Evolutionary conservation across 2,113 vertebrate genomes (phyloP).

Genomic region (Rhizomys pruinosus): DNA sequence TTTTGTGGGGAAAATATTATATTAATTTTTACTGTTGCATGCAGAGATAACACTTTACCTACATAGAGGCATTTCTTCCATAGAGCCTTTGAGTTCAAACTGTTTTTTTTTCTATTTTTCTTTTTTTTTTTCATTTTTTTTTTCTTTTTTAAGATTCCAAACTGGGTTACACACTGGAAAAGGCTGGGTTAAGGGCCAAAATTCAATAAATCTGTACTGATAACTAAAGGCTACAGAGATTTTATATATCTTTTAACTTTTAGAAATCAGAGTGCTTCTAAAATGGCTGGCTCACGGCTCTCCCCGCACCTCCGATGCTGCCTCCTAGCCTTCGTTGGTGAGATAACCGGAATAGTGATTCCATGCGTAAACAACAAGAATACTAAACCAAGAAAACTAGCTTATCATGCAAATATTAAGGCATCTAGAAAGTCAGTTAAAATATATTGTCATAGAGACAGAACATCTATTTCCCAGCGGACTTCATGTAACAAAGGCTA

Average conservation of each 20-base stretch:
- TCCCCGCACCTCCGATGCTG: conserved; percentile 85
- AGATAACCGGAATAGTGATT: conserved; percentile 95
- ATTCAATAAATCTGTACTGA: conserved; percentile 88
- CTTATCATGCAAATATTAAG: conserved; percentile 99
- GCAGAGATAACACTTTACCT: conserved; percentile 87
- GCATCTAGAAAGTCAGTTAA: conserved; percentile 98
- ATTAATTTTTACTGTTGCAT: conserved; percentile 88
- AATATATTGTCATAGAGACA: conserved; percentile 93
- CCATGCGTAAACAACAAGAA: conserved; percentile 94
- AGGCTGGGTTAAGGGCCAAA: conserved; percentile 88
- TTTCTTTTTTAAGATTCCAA: conserved; percentile 83
- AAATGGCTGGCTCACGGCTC: conserved; percentile 85
- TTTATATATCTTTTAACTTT: conserved; percentile 83
- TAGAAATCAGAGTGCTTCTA: conserved; percentile 87
- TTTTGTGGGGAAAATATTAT: conserved; percentile 86
- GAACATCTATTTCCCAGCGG: conserved; percentile 97
- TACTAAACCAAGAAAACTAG: conserved; percentile 95
- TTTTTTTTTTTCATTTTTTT: conserved; percentile 22
- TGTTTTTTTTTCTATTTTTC: conserved; percentile 45
- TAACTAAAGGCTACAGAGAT: conserved; percentile 89
- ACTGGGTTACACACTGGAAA: conserved; percentile 88
- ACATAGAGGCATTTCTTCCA: conserved; percentile 88
- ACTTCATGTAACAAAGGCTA: conserved; percentile 97
- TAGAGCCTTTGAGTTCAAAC: conserved; percentile 88
- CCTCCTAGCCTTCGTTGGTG: conserved; percentile 90